Evolutionary conservation across 2,888 invertebrate species (phyloP).

Genomic region (Polyommatus iphigenia): DNA sequence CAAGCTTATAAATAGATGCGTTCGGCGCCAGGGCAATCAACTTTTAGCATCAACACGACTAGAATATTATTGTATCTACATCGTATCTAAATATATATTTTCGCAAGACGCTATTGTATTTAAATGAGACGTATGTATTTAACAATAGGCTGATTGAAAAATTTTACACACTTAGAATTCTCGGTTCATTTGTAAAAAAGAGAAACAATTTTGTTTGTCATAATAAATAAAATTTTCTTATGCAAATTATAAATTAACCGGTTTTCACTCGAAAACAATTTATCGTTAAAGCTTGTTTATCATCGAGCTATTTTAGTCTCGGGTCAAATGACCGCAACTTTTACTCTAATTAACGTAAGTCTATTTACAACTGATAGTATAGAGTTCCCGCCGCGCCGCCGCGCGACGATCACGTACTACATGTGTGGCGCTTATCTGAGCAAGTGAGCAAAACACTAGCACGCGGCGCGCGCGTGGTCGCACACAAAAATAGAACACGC

Average conservation of each 20-base stretch:
- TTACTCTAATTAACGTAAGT: conserved; percentile 55
- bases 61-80: background rate
- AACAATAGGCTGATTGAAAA: background rate
- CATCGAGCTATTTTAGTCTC: conserved; percentile 35
- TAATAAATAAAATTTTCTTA: too few species aligned
- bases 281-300: background rate
- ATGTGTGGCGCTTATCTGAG: conserved; percentile 63
- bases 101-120: background rate
- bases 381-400: conserved; percentile 41
- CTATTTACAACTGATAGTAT: conserved; percentile 53
- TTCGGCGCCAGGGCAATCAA: conserved; percentile 9
- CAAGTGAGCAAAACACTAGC: conserved; percentile 76
- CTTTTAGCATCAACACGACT: background rate
- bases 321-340: conserved; percentile 50
- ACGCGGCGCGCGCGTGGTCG: conserved; percentile 69
- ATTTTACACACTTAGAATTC: background rate
- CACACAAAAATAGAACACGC: conserved; percentile 66
- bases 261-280: background rate
- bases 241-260: too few species aligned
- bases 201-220: background rate
- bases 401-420: conserved; percentile 61
- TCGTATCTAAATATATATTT: background rate
- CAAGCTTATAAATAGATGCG: background rate
- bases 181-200: background rate
- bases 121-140: background rate